These are phyloP conservation scores for Drosophila pseudoobscura DNA, from an alignment of 1,140 invertebrate species.

Conservation along the genomic window DNA sequence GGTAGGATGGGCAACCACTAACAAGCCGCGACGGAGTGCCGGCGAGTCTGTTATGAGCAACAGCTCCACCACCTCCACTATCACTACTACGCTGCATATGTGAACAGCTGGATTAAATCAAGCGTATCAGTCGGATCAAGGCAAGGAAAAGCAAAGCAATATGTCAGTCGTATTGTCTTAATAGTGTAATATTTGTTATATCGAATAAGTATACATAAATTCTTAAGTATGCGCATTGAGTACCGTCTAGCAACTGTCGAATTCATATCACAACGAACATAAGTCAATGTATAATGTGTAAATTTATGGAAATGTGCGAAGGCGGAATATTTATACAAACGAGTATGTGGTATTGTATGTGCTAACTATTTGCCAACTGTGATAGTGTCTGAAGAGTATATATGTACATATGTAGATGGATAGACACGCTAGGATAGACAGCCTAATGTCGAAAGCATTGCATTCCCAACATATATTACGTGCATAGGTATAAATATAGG, in stretches of 20 bases:
- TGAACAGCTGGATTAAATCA: conserved; percentile 11
- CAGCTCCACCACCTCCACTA: conserved; percentile 23
- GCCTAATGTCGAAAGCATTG: conserved; percentile 29
- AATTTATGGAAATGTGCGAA: background rate
- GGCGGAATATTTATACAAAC: conserved; percentile 12
- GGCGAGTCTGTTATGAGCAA: background rate
- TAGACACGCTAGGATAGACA: conserved; percentile 37
- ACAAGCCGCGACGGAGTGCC: background rate
- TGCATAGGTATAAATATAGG: conserved; percentile 3
- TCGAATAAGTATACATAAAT: conserved; percentile 30
- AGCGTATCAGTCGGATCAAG: background rate
- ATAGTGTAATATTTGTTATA: conserved; percentile 5
- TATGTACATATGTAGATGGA: conserved; percentile 10
- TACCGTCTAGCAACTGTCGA: conserved; percentile 20
- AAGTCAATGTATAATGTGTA: conserved; percentile 10
- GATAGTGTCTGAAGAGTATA: conserved; percentile 44
- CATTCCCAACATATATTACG: conserved; percentile 23
- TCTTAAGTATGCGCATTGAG: conserved; percentile 19
- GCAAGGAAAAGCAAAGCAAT: conserved; percentile 7
- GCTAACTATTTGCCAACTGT: conserved; percentile 51
- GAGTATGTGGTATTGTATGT: conserved; percentile 13
- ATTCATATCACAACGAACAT: conserved; percentile 31
- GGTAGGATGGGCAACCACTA: conserved; percentile 6
- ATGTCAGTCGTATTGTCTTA: conserved; percentile 10
- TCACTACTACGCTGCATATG: conserved; percentile 57